These are phyloP conservation scores for Thumatha senex DNA, from an alignment of 2,888 invertebrate species.

Conservation along the genomic window DNA sequence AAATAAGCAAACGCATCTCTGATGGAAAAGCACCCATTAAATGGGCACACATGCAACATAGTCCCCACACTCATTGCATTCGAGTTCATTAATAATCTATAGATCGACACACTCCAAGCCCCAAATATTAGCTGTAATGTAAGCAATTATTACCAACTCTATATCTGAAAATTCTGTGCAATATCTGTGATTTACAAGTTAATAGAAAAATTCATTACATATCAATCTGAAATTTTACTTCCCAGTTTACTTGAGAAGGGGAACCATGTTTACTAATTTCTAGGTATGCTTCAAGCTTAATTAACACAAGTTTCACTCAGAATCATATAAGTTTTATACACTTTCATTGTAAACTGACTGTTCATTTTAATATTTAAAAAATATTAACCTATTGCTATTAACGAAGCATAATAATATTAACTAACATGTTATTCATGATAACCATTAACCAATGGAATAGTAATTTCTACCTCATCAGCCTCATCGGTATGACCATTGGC, in stretches of 20 bases:
- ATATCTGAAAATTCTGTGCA: too few relatives aligned
- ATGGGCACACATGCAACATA: too few relatives aligned
- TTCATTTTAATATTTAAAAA: constrained; percentile 22
- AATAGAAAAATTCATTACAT: constrained; percentile 13
- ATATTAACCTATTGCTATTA: constrained; percentile 15
- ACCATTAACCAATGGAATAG: constrained; percentile 65
- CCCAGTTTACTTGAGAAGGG: constrained; percentile 36
- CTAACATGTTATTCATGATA: constrained; percentile 57
- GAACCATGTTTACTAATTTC: constrained; percentile 10
- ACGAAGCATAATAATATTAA: constrained; percentile 20
- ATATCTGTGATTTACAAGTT: constrained; percentile 16
- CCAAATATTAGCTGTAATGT: too few relatives aligned
- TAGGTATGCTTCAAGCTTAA: background rate
- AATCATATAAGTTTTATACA: background rate
- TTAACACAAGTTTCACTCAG: background rate
- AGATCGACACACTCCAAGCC: too few relatives aligned
- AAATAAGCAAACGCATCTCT: too few relatives aligned
- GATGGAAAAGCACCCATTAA: too few relatives aligned
- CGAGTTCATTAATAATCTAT: too few relatives aligned
- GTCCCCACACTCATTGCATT: too few relatives aligned
- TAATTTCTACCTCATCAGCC: constrained; percentile 42
- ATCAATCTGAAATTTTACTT: constrained; percentile 71
- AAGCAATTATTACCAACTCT: too few relatives aligned
- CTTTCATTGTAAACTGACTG: constrained; percentile 2
- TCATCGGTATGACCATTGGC: constrained; percentile 44